A percentile compares a stretch with the other conserved stretches of the same genome.
Evolutionary conservation across 2,797 vertebrate species (phyloP).

Genomic region (Sebastolobus altivelis): DNA sequence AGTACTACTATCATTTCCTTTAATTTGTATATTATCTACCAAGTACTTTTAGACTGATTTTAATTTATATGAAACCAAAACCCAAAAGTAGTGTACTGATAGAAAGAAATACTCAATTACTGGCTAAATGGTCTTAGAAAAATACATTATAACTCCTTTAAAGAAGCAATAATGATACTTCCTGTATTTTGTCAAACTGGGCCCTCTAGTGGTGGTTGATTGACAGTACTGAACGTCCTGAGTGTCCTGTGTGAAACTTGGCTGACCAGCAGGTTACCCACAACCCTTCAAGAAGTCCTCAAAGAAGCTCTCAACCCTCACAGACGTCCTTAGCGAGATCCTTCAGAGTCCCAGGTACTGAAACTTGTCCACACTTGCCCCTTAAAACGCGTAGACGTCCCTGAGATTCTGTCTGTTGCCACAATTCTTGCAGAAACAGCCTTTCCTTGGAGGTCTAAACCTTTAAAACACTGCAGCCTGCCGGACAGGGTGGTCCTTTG

Average conservation of each 20-base stretch:
- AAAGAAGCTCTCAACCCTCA: not conserved
- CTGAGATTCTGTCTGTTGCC: not conserved
- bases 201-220: slow-evolving; percentile 52
- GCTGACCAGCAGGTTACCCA: not conserved
- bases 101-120: not conserved
- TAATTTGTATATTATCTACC: not conserved
- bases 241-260: not conserved
- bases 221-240: not conserved
- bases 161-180: not conserved
- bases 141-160: not conserved
- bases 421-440: not conserved
- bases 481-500: not conserved
- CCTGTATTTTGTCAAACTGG: slow-evolving; percentile 17
- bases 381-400: not conserved
- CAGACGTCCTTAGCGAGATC: not conserved
- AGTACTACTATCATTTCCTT: not conserved
- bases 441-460: not conserved
- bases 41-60: not conserved
- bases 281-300: not conserved
- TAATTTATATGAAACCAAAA: slow-evolving; percentile 1
- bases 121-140: not conserved
- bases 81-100: not conserved
- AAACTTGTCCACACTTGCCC: not conserved
- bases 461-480: not conserved
- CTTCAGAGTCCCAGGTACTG: not conserved